Evolutionary conservation across 1,140 invertebrate species (phyloP), one percentile per base, ranked within the genome.

Genomic region (Tetragonula clypearis): DNA sequence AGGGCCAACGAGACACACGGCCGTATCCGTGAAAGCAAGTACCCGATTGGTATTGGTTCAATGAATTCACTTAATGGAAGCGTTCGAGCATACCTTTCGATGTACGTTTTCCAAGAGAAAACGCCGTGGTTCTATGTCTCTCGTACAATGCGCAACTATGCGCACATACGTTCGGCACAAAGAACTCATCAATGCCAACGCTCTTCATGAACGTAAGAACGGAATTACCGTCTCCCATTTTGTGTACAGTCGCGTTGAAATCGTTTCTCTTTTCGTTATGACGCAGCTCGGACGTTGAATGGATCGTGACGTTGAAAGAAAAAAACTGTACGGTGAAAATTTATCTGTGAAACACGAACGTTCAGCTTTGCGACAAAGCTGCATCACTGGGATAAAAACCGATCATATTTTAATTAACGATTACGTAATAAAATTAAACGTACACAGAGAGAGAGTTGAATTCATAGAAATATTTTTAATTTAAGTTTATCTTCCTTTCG

Each of bases 41-140:
- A 35, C 60, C 19, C 71, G 41, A 35, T 35, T 35, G 35, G 71
- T 78, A 88, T 72, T 81, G 74, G 82, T 85, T 71, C 75, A 68
- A 89, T 82, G 79, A 79, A 85, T 89, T 89, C 79, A 30, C 66
- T 87, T 87, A 87, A 90, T 87, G 87, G 76, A 78, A 17, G 82
- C 82, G 82, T 85, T 89, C 72, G 66, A 69, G 85, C 78, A 75
- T 85, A 73, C 71, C 60, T 86, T 79, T 85, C 79, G 75, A 78
- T 79, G 75, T 69, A 71, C 69, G 78, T 90, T 85, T 89, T 73
- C 41, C 80, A 71, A 56, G 73, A 84, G 62, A 86, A 81, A 41
- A 41, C 87, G 62, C 77, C 41, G 79, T 79, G 49, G 82, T 87
- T 85, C 87, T 85, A 81, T 69, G n/a, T 35, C 62, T 14, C 26